A percentile compares a stretch with the other conserved stretches of the same genome.
Evolutionary conservation across 2,113 vertebrate species (phyloP).

Genomic region (Phyllostomus discolor): DNA sequence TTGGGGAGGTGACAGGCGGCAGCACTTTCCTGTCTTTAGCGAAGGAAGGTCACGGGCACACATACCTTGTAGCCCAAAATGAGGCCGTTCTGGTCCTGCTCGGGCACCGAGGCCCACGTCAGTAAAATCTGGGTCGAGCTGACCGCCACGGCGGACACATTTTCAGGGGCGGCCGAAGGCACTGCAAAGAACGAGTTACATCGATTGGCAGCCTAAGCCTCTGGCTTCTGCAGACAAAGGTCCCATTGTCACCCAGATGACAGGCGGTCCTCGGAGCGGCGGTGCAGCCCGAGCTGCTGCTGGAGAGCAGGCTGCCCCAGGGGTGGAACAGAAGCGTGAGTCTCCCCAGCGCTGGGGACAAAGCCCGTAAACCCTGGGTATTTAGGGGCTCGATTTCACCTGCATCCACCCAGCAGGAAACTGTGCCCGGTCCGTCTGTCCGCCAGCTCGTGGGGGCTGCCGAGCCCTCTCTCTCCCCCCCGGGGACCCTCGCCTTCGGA

Average conservation of each 20-base stretch:
- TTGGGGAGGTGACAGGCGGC: fast-evolving
- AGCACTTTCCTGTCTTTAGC: fast-evolving
- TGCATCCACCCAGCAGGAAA: not conserved
- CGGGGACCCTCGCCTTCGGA: not conserved
- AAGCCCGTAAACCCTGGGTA: slow-evolving; percentile 60
- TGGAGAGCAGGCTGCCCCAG: slow-evolving; percentile 44
- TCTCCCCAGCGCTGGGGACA: slow-evolving; percentile 50
- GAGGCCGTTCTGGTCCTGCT: slow-evolving; percentile 90
- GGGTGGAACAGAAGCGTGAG: not conserved
- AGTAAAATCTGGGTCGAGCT: slow-evolving; percentile 94
- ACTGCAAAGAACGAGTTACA: slow-evolving; percentile 77
- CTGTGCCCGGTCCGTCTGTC: not conserved
- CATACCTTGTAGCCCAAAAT: slow-evolving; percentile 94
- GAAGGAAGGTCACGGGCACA: not conserved
- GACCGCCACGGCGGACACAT: slow-evolving; percentile 91
- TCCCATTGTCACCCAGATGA: not conserved
- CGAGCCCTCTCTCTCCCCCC: slow-evolving; percentile 33
- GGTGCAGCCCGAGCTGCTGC: slow-evolving; percentile 7
- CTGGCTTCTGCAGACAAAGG: not conserved
- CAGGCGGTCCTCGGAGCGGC: not conserved
- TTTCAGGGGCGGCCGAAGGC: slow-evolving; percentile 91
- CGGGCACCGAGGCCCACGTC: slow-evolving; percentile 88
- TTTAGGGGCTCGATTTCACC: slow-evolving; percentile 14
- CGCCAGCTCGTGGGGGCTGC: slow-evolving; percentile 54
- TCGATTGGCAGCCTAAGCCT: not conserved